A percentile compares a stretch with the other conserved stretches of the same genome.
Conservation (phyloP, 2,888 invertebrate species). For the Anoplius nigerrimus region DNA sequence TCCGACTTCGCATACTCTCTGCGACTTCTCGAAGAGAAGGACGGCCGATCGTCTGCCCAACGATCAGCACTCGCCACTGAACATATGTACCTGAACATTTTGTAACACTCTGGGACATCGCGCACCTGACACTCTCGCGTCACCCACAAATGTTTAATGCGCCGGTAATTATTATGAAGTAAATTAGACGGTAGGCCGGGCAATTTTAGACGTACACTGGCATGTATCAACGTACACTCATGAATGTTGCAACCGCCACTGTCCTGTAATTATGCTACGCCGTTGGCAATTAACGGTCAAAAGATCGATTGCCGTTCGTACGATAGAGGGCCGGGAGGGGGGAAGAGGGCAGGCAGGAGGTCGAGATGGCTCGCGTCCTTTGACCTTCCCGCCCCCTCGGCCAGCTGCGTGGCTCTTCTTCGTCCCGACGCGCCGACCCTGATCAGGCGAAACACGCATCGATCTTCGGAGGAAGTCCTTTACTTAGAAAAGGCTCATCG, state of each 20-base stretch:
- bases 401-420: too few species aligned
- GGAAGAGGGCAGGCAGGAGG: constrained; percentile 18
- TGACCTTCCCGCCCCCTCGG: constrained; percentile 27
- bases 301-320: constrained; percentile 42
- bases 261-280: constrained; percentile 35
- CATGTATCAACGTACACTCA: constrained; percentile 37
- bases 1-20: too few species aligned
- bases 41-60: too few species aligned
- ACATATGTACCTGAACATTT: too few species aligned
- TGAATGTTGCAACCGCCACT: constrained; percentile 47
- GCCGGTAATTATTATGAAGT: constrained; percentile 55
- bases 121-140: constrained; percentile 55
- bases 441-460: too few species aligned
- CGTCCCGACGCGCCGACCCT: too few species aligned
- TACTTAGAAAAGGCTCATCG: too few species aligned
- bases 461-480: too few species aligned
- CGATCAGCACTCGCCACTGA: too few species aligned
- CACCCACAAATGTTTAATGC: constrained; percentile 57
- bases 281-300: constrained; percentile 42
- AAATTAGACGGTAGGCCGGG: constrained; percentile 47
- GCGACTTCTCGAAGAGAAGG: too few species aligned
- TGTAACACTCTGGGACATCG: constrained; percentile 45
- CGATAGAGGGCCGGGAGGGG: too few species aligned
- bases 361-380: constrained; percentile 23
- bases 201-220: constrained; percentile 13